Evolutionary conservation across 2,113 vertebrate species (phyloP).

Genomic region (Chiloscyllium plagiosum): DNA sequence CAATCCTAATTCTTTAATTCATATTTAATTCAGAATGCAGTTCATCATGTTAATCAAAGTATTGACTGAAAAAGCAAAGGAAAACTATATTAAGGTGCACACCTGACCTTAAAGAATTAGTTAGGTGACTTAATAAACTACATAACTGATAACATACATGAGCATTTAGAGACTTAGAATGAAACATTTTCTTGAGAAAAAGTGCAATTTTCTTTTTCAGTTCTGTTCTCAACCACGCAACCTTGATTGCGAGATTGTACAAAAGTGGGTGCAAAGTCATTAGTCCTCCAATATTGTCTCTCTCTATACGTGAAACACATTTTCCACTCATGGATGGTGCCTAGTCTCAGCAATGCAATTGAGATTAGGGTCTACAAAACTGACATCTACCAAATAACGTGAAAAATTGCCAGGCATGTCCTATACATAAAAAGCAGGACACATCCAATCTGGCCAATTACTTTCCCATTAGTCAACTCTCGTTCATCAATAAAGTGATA

Average conservation of each 20-base stretch:
- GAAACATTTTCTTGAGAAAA: background rate
- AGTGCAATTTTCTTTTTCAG: background rate
- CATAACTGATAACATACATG: background rate
- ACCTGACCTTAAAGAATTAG: background rate
- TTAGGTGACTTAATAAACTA: background rate
- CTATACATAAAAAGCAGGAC: too few species aligned
- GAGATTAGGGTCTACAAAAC: background rate
- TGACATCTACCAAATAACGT: too few species aligned
- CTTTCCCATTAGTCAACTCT: too few species aligned
- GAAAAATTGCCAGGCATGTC: too few species aligned
- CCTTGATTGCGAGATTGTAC: background rate
- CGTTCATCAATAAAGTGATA: too few species aligned
- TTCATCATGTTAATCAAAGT: background rate
- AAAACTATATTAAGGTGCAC: too few species aligned
- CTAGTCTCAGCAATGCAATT: background rate
- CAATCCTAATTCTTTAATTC: background rate
- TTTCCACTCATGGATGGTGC: background rate
- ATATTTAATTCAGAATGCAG: background rate
- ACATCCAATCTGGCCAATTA: too few species aligned
- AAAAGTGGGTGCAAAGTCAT: background rate
- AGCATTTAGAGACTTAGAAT: background rate
- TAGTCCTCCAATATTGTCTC: background rate
- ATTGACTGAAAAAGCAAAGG: too few species aligned
- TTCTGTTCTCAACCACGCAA: background rate
- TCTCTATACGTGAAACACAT: background rate